Base-by-base conservation (phyloP, 2,888 invertebrate species). In the Tenodera sinensis region DNA sequence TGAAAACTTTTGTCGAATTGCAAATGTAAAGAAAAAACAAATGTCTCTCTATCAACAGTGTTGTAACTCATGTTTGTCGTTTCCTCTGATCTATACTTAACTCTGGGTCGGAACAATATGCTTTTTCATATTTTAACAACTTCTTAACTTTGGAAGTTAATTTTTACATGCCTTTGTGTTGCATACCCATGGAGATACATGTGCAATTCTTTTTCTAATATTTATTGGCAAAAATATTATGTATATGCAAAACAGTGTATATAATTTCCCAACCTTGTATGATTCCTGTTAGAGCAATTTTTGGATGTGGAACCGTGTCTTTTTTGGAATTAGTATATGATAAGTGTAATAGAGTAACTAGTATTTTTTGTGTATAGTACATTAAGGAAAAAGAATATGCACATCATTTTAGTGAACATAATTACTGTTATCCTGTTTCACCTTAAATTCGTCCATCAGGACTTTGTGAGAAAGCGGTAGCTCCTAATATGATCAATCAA, bases 161-260 rank as follows among this genome's bases (percentile, higher is more conserved):
- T 89, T 89, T 88, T 90, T 87, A 89, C 85, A 88, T 90, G 89
- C 88, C 88, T 86, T 85, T 90, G 85, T 89, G 90, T 89, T 90
- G 90, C 89, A 89, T 88, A 86, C 89, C 88, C 83, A 86, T 85
- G 84, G 88, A 89, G 88, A 89, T 89, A 84, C 87, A 90, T 91
- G 91, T 91, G 90, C 90, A 91, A 90, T 91, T 91, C 90, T 90
- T 90, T 90, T 90, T 90, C 90, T 90, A 90, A 89, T 90, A 90
- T 90, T 91, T 91, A 90, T 91, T 90, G 90, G 87, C 86, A 87
- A 87, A 86, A 90, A 88, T 89, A 84, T 90, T 87, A 88, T 89
- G 89, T 90, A 89, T 83, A 89, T 88, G 88, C 88, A 89, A 34
- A 84, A 89, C 87, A 84, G 85, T 90, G 88, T 90, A 89, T 86